Evolutionary conservation across 2,888 invertebrate species (phyloP).

Genomic region (Arctia plantaginis): DNA sequence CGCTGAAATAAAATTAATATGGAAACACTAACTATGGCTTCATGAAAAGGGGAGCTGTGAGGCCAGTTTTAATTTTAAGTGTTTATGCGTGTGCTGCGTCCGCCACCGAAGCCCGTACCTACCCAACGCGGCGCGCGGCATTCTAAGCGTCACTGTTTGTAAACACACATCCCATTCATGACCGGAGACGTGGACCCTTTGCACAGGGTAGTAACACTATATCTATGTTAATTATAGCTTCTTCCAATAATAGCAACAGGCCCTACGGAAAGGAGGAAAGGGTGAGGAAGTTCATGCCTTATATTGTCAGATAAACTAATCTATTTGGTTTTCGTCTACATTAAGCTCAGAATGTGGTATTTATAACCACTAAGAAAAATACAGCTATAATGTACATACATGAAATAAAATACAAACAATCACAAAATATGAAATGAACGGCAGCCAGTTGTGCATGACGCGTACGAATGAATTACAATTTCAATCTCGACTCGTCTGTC

Average conservation of each 20-base stretch:
- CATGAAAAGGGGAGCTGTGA: conserved; percentile 50
- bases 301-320: conserved; percentile 20
- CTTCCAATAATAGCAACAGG: conserved; percentile 47
- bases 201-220: conserved; percentile 33
- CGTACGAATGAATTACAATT: conserved; percentile 58
- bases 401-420: conserved; percentile 13
- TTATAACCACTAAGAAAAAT: conserved; percentile 2
- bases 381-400: neutral
- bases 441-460: conserved; percentile 58
- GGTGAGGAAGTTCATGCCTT: conserved; percentile 28
- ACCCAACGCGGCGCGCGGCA: conserved; percentile 9
- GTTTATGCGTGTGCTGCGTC: conserved; percentile 60
- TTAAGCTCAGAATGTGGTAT: neutral
- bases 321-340: conserved; percentile 2
- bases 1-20: conserved; percentile 20
- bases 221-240: conserved; percentile 47
- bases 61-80: conserved; percentile 74
- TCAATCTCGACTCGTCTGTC: conserved; percentile 66
- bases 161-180: conserved; percentile 77
- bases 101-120: conserved; percentile 50
- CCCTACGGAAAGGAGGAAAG: conserved; percentile 44
- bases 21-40: conserved; percentile 31
- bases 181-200: conserved; percentile 64
- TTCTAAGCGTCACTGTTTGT: conserved; percentile 80
- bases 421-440: conserved; percentile 40